Conservation (phyloP, 2,113 vertebrate genomes). For the Hyaena hyaena region DNA sequence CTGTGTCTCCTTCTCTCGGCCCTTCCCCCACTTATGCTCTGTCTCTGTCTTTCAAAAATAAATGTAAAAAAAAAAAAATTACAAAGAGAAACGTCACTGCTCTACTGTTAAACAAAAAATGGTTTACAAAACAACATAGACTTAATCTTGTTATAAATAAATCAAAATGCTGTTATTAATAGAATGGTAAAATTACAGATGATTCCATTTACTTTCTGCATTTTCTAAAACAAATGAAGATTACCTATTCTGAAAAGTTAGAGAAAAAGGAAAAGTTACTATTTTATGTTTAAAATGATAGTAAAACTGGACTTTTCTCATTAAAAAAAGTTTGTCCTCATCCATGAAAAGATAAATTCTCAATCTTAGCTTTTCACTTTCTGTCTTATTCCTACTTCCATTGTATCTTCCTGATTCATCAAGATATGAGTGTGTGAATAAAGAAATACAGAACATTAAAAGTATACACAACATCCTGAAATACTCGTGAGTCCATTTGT, state of each 20-base stretch:
- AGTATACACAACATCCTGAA: background rate
- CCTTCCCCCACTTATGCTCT: too few relatives aligned
- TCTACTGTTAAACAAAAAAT: conserved; percentile 34
- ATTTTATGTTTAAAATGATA: conserved; percentile 51
- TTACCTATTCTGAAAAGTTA: conserved; percentile 16
- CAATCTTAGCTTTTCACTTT: conserved; percentile 39
- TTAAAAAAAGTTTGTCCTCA: background rate
- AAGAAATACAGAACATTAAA: background rate
- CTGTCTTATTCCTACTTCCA: background rate
- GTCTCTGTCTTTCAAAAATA: too few relatives aligned
- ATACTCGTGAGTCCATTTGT: background rate
- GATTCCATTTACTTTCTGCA: background rate
- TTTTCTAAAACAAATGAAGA: conserved; percentile 1
- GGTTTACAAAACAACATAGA: background rate
- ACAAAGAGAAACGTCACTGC: background rate
- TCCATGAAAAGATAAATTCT: conserved; percentile 41
- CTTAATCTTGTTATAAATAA: conserved; percentile 47
- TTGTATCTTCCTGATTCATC: background rate
- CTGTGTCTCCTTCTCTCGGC: too few relatives aligned
- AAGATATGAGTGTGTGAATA: background rate
- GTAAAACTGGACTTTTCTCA: background rate
- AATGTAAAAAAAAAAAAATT: background rate
- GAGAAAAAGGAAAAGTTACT: background rate
- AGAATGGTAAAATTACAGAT: conserved; percentile 39
- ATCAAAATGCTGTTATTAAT: conserved; percentile 36